These are phyloP conservation scores for Spinus pinus DNA, from an alignment of 2,797 vertebrate genomes.

Conservation along the genomic window DNA sequence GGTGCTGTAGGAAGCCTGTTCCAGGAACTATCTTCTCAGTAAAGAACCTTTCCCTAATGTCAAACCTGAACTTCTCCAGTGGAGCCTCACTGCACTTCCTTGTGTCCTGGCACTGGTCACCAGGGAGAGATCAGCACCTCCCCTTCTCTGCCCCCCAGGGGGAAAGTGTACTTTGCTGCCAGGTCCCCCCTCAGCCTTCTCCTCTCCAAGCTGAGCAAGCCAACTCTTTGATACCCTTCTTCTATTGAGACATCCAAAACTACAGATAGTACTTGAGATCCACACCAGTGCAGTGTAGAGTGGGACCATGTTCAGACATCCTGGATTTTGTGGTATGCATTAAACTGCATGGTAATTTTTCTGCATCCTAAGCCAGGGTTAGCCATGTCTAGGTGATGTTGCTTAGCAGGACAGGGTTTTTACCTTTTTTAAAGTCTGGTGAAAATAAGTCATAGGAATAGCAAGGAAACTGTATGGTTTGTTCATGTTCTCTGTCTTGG, in stretches of 20 bases:
- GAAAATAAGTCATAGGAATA: background rate
- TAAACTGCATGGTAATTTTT: background rate
- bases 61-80: background rate
- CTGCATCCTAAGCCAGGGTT: background rate
- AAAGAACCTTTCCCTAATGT: too few species aligned
- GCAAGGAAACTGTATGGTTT: background rate
- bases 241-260: background rate
- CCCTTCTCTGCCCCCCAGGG: background rate
- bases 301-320: background rate
- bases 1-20: background rate
- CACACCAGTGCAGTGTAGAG: too few species aligned
- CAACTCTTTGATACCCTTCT: background rate
- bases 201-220: background rate
- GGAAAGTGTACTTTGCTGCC: background rate
- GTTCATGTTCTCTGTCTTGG: background rate
- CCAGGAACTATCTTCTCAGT: background rate
- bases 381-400: background rate
- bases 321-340: background rate
- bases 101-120: background rate
- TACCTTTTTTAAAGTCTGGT: background rate
- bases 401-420: background rate
- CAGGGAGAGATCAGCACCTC: background rate
- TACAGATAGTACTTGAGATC: background rate
- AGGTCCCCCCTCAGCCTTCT: background rate
- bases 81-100: background rate